Evolutionary conservation across 37 sponge, comb jelly and placozoan genomes (phyloP).

Genomic region (Cladorhizidae sp.): DNA sequence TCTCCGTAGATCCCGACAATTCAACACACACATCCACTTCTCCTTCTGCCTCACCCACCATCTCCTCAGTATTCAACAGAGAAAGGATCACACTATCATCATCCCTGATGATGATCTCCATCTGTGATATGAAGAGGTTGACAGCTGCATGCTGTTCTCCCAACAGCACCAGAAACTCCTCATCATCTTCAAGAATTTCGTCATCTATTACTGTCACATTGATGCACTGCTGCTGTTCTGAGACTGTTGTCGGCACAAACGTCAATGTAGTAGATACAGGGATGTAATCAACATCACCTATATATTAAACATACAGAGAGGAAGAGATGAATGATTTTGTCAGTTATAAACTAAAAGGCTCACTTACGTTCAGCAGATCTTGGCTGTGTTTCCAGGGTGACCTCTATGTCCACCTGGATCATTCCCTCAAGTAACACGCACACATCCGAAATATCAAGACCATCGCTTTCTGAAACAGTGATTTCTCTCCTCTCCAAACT

Average conservation of each 20-base stretch:
- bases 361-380: conserved; percentile 1
- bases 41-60: conserved; percentile 13
- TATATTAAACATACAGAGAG: background rate
- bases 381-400: background rate
- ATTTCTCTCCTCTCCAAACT: background rate
- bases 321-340: background rate
- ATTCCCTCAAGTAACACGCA: conserved; percentile 32
- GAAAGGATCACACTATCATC: conserved; percentile 6
- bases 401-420: conserved; percentile 4
- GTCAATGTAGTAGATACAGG: background rate
- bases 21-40: background rate
- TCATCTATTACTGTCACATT: conserved; percentile 20
- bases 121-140: background rate
- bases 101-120: conserved; percentile 18
- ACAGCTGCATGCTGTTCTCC: background rate
- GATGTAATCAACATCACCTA: conserved; percentile 23
- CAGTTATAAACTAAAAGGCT: too few species aligned
- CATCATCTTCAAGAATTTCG: conserved; percentile 3
- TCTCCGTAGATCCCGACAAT: background rate
- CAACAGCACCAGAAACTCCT: background rate
- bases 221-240: background rate
- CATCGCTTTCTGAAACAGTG: background rate
- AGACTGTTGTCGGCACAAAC: background rate
- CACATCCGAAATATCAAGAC: background rate
- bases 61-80: background rate